Conservation (phyloP, 2,113 vertebrate species). For the Hippocampus barbouri region DNA sequence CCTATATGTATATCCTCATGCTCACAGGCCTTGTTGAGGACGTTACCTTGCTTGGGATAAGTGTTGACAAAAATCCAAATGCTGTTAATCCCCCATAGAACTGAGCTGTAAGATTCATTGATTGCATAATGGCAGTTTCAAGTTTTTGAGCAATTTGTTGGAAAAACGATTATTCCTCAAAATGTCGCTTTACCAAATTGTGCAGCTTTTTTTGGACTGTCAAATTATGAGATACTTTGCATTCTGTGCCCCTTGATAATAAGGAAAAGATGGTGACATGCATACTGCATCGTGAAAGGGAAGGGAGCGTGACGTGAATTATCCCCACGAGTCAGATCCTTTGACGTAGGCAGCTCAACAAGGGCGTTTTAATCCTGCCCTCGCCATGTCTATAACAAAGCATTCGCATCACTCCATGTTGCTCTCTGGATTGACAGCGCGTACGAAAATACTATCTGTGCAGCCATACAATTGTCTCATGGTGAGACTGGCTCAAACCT, state of each 20-base stretch:
- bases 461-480: constrained; percentile 1
- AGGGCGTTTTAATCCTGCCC: constrained; percentile 64
- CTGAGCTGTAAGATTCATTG: background rate
- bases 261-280: constrained; percentile 10
- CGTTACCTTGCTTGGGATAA: too few species aligned
- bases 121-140: background rate
- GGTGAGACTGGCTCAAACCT: constrained; percentile 20
- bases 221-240: background rate
- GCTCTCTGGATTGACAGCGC: constrained; percentile 38
- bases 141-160: background rate
- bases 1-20: too few species aligned
- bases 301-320: constrained; percentile 43
- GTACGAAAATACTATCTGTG: constrained; percentile 51
- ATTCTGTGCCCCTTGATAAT: background rate
- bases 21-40: too few species aligned
- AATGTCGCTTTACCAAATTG: background rate
- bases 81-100: background rate
- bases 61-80: too few species aligned
- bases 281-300: constrained; percentile 12
- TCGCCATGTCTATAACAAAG: constrained; percentile 47
- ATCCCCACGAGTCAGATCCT: constrained; percentile 64
- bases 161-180: background rate
- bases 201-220: background rate
- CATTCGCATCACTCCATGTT: constrained; percentile 40
- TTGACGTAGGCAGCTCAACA: constrained; percentile 66